phyloP scores from a whole-genome alignment of 2,888 invertebrate genomes.

The Litoditis marina region DNA sequence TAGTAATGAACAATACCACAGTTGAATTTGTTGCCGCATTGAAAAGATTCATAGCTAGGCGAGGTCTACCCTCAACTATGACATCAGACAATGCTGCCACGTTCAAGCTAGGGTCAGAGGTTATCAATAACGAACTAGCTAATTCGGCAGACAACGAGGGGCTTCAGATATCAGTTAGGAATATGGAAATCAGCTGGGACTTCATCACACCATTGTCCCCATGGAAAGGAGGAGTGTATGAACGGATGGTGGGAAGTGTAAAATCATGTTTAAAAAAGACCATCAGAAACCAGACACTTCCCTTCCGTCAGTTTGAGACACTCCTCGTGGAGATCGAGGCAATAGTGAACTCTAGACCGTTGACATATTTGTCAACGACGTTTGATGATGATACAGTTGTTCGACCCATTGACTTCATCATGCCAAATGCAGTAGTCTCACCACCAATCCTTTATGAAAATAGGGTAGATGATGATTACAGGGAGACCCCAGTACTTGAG shows the following conservation, averaged over 20 bases:
- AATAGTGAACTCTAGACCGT: slow-evolving; percentile 15
- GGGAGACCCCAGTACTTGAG: no score
- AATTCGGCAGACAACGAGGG: no score
- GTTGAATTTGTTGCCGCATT: slow-evolving; percentile 56
- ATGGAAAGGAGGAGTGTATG: slow-evolving; percentile 19
- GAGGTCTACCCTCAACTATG: slow-evolving; percentile 55
- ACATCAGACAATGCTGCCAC: slow-evolving; percentile 62
- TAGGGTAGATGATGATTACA: no score
- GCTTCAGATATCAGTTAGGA: no score
- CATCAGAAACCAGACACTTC: no score
- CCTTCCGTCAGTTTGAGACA: slow-evolving; percentile 13
- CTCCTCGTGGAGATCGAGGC: slow-evolving; percentile 2
- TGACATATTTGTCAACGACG: slow-evolving; percentile 5
- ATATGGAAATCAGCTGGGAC: slow-evolving; percentile 12
- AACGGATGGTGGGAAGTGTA: slow-evolving; percentile 12
- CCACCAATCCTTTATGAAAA: no score
- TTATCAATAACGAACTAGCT: no score
- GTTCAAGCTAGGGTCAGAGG: slow-evolving; percentile 53
- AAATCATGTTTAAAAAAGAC: slow-evolving; percentile 8
- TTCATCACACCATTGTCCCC: slow-evolving; percentile 13
- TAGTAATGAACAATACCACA: slow-evolving; percentile 54
- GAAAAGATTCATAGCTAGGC: slow-evolving; percentile 58
- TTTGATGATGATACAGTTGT: neutral
- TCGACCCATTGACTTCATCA: slow-evolving; percentile 11
- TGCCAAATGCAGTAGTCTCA: no score